A percentile compares a stretch with the other conserved stretches of the same genome.
These are phyloP conservation scores for Matsumurasca onukii DNA, from an alignment of 1,140 invertebrate genomes.

Conservation along the genomic window DNA sequence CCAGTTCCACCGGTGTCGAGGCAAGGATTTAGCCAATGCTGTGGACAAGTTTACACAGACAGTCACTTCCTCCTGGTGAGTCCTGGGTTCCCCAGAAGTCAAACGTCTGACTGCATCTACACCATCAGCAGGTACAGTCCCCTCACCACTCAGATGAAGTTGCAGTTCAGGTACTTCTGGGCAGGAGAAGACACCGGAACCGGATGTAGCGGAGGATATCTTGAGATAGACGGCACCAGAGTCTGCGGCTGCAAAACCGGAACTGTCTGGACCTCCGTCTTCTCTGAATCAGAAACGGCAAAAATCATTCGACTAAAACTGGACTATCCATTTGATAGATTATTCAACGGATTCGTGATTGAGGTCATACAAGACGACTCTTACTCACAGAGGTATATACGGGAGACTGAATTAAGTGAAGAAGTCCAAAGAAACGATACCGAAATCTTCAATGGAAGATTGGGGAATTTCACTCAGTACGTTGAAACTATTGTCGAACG, in stretches of 20 bases:
- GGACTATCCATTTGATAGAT: neutral
- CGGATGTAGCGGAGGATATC: constrained; percentile 51
- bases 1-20: neutral
- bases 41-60: neutral
- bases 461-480: neutral
- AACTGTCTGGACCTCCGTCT: constrained; percentile 35
- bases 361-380: constrained; percentile 20
- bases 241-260: constrained; percentile 58
- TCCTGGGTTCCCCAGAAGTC: constrained; percentile 21
- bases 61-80: constrained; percentile 18
- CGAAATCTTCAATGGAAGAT: neutral
- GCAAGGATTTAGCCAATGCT: neutral
- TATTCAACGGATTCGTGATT: constrained; percentile 21
- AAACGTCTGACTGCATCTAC: constrained; percentile 49
- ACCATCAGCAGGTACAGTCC: constrained; percentile 51
- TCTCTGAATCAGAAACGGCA: neutral
- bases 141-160: constrained; percentile 52
- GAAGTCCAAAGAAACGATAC: neutral
- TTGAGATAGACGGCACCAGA: constrained; percentile 56
- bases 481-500: constrained; percentile 1
- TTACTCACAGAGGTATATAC: neutral
- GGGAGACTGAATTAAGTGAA: neutral
- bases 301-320: constrained; percentile 4
- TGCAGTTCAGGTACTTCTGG: constrained; percentile 58
- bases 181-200: constrained; percentile 48